Evolutionary conservation across 2,113 vertebrate genomes (phyloP), one percentile per base, ranked within the genome.

Genomic region (pig (Sus scrofa)): DNA sequence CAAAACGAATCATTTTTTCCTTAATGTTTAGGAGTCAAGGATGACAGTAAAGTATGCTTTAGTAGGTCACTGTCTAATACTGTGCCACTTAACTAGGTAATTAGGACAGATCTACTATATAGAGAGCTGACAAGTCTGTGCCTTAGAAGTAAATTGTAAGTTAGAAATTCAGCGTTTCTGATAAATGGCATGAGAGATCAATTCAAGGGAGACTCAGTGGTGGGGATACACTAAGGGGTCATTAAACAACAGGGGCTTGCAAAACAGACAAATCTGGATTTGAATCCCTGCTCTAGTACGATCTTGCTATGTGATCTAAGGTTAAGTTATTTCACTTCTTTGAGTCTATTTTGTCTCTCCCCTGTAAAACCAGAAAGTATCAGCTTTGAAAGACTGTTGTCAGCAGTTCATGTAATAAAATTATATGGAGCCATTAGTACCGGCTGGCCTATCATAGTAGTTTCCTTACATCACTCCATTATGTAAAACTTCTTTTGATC

Each of bases 91-190:
- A 70, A 8, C 32, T 94, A 68, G 56, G 9, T 74, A 81, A 85
- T 89, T 91, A 89, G 56, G 37, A 62, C 15, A 94, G 3, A 74
- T 10, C 16, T 56, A 8, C 34, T 54, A 68, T 15, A 62, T 0
- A 95, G 3, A 94, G 14, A 94, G 10, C n/a, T 94, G 63, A 92
- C 4, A 95, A 26, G 7, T 70, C 26, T 89, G 70, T 79, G n/a
- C 52, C 91, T 91, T 71, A 83, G n/a, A 86, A 86, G 12, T 62
- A 24, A 84, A 56, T 54, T 77, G 39, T n/a, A 79, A 79, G 5
- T 56, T 82, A 89, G 15, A 87, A 95, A 83, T 2, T 67, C n/a
- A 75, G 63, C 15, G 89, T 62, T 92, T 97, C 37, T 88, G 11
- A 68, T 73, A 82, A 94, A 54, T 93, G 18, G 16, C 52, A 82